These are phyloP conservation scores for Hydrolagus affinis DNA, from an alignment of 2,113 vertebrate genomes.

Conservation along the genomic window DNA sequence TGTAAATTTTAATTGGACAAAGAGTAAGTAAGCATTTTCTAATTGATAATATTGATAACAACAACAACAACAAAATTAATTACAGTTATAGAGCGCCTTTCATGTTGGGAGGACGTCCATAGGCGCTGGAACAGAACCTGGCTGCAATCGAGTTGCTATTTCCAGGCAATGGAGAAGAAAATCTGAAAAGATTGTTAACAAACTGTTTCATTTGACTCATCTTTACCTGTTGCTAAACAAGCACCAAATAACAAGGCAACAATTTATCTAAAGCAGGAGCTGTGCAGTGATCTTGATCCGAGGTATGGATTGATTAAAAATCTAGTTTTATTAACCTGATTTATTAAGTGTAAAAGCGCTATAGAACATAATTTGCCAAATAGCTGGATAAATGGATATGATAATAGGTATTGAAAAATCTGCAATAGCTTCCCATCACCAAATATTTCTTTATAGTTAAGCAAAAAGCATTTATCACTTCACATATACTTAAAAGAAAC, in stretches of 20 bases:
- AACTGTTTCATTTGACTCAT: neutral
- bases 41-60: neutral
- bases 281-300: neutral
- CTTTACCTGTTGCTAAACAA: too few species aligned
- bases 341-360: neutral
- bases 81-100: too few species aligned
- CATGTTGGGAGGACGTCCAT: too few species aligned
- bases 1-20: slow-evolving; percentile 36
- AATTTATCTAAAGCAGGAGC: neutral
- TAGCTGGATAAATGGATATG: neutral
- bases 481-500: too few species aligned
- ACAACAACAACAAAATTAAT: too few species aligned
- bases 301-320: neutral
- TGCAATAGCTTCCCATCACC: too few species aligned
- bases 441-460: too few species aligned
- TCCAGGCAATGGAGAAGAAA: neutral
- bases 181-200: neutral
- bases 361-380: neutral
- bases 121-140: too few species aligned
- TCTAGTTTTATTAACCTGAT: neutral
- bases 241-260: neutral
- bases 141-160: neutral
- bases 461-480: too few species aligned
- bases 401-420: neutral
- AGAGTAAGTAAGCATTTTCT: neutral